A percentile compares a stretch with the other conserved stretches of the same genome.
Conservation (phyloP, 2,113 vertebrate species). For the Ageneiosus marmoratus region DNA sequence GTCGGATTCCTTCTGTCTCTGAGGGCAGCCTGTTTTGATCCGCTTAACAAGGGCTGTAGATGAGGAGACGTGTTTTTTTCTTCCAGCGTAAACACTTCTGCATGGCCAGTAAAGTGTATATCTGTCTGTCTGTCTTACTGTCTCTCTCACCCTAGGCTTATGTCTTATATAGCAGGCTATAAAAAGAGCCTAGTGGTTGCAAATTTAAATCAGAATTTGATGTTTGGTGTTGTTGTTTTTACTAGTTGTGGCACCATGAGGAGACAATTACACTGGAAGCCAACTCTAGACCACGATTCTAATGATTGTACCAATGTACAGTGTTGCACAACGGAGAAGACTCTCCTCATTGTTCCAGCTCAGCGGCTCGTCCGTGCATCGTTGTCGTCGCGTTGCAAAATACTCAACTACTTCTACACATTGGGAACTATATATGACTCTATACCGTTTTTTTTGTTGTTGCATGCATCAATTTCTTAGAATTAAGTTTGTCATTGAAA, state of each 20-base stretch:
- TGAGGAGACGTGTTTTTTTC: conserved; percentile 50
- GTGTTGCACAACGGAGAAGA: conserved; percentile 60
- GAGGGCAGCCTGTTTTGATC: conserved; percentile 63
- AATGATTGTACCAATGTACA: conserved; percentile 55
- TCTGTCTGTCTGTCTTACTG: conserved; percentile 39
- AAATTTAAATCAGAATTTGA: conserved; percentile 67
- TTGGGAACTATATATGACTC: not conserved
- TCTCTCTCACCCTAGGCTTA: conserved; percentile 37
- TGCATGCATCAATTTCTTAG: no score
- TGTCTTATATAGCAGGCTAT: conserved; percentile 59
- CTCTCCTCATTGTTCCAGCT: conserved; percentile 47
- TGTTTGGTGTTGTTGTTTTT: conserved; percentile 61
- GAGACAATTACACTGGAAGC: conserved; percentile 66
- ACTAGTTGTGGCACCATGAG: conserved; percentile 68
- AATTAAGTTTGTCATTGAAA: no score
- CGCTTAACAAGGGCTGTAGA: conserved; percentile 65
- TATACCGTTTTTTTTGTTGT: not conserved
- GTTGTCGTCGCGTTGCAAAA: conserved; percentile 2
- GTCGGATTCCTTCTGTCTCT: conserved; percentile 58
- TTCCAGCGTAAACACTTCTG: conserved; percentile 66
- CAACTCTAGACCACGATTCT: conserved; percentile 44
- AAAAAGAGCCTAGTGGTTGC: conserved; percentile 63
- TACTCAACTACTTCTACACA: not conserved
- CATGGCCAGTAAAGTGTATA: conserved; percentile 63
- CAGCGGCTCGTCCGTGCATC: conserved; percentile 4